Conservation (phyloP, 2,888 invertebrate genomes). For the Mactromeris polynyma region DNA sequence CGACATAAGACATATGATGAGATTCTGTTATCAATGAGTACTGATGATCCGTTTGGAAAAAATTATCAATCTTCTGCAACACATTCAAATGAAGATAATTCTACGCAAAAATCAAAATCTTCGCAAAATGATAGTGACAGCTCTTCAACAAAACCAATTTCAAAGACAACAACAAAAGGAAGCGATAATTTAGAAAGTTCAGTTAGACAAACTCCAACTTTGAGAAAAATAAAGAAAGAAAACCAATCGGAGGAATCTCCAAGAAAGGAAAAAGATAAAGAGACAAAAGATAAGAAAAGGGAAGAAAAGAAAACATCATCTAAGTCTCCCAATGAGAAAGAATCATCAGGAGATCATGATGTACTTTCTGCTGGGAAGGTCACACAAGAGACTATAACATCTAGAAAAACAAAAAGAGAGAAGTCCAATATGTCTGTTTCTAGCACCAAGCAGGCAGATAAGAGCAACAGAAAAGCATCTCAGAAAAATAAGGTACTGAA, state of each 20-base stretch:
- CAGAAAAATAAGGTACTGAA: neutral
- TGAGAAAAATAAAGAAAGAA: neutral
- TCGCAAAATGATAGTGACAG: neutral
- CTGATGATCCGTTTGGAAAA: slow-evolving; percentile 74
- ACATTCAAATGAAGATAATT: neutral
- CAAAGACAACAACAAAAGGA: neutral
- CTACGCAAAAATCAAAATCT: neutral
- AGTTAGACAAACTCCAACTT: neutral
- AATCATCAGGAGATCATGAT: neutral
- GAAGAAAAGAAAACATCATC: neutral
- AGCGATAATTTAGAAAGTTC: neutral
- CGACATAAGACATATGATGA: slow-evolving; percentile 74
- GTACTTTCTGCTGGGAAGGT: neutral
- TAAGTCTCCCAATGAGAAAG: neutral
- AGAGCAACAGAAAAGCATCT: neutral
- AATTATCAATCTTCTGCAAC: slow-evolving; percentile 67
- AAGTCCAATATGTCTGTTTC: neutral
- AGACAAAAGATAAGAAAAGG: neutral
- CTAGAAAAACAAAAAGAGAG: neutral
- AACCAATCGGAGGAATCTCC: neutral
- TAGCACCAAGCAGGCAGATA: neutral
- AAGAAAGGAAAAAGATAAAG: neutral
- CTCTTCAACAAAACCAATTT: neutral
- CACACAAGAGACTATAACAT: neutral
- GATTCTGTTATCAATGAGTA: slow-evolving; percentile 68